Evolutionary conservation across 2,888 invertebrate genomes (phyloP).

Genomic region (Drosophila diplacantha): DNA sequence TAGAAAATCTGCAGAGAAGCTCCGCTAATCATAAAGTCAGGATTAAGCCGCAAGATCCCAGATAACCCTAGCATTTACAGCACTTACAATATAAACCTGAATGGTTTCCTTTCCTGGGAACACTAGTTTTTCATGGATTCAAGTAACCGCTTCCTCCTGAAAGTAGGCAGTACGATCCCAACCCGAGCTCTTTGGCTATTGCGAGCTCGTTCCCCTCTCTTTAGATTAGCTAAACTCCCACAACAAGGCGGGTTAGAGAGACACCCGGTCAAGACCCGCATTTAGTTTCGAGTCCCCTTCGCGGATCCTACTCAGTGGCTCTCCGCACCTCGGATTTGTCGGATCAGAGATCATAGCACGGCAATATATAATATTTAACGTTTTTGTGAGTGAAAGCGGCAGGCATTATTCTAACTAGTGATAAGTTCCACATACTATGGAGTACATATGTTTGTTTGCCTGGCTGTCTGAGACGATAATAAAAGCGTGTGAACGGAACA

Average conservation of each 20-base stretch:
- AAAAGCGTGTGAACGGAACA: constrained; percentile 29
- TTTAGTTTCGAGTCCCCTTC: constrained; percentile 1
- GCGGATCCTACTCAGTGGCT: constrained; percentile 8
- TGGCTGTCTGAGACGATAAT: constrained; percentile 8
- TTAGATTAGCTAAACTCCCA: not conserved
- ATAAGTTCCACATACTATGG: constrained; percentile 18
- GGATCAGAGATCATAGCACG: constrained; percentile 15
- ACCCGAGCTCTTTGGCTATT: not conserved
- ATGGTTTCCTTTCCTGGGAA: not conserved
- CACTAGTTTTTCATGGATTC: not conserved
- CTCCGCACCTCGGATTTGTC: constrained; percentile 12
- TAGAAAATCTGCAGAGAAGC: too few species aligned
- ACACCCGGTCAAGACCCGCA: not conserved
- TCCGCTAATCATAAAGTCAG: too few species aligned
- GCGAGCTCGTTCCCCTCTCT: not conserved
- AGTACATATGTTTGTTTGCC: not conserved
- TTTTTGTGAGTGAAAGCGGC: constrained; percentile 22
- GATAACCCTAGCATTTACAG: not conserved
- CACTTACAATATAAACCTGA: not conserved
- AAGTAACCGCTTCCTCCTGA: not conserved
- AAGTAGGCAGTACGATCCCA: not conserved
- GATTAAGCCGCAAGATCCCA: not conserved
- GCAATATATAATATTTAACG: not conserved
- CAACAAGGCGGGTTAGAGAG: constrained; percentile 9
- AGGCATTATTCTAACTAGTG: constrained; percentile 22